Conservation (phyloP, 1,140 invertebrate species). For the Aphidius gifuensis region DNA sequence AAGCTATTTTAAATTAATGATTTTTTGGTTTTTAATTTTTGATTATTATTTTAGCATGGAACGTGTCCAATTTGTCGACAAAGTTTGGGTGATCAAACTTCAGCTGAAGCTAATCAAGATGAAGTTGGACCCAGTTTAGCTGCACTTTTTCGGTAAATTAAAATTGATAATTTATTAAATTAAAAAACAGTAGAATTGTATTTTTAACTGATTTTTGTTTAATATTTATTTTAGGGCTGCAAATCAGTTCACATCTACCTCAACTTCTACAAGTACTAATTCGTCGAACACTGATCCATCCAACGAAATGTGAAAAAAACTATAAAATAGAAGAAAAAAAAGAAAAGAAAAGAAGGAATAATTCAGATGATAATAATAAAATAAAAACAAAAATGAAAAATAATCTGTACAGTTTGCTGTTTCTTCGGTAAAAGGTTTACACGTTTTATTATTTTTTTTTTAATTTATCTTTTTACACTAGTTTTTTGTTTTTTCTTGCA, state of each 20-base stretch:
- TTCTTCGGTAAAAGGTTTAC: too few species aligned
- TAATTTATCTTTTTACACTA: background rate
- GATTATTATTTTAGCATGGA: constrained; percentile 66
- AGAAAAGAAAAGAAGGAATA: too few species aligned
- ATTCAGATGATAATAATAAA: too few species aligned
- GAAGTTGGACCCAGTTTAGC: constrained; percentile 52
- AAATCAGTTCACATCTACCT: constrained; percentile 45
- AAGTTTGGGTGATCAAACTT: constrained; percentile 62
- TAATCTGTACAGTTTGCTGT: too few species aligned
- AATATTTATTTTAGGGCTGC: constrained; percentile 36
- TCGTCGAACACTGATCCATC: constrained; percentile 41
- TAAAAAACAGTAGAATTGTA: constrained; percentile 4
- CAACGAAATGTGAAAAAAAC: constrained; percentile 41
- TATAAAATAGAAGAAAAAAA: constrained; percentile 17
- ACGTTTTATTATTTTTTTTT: background rate
- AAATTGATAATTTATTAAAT: constrained; percentile 4
- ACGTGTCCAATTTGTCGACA: constrained; percentile 94
- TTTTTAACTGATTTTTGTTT: background rate
- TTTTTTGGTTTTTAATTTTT: too few species aligned
- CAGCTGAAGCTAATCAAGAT: constrained; percentile 48
- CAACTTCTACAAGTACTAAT: constrained; percentile 39
- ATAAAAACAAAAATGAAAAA: too few species aligned
- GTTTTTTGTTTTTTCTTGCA: too few species aligned
- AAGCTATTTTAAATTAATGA: constrained; percentile 7
- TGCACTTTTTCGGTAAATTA: constrained; percentile 51